Evolutionary conservation across 2,888 invertebrate genomes (phyloP).

Genomic region (Rotaria socialis): DNA sequence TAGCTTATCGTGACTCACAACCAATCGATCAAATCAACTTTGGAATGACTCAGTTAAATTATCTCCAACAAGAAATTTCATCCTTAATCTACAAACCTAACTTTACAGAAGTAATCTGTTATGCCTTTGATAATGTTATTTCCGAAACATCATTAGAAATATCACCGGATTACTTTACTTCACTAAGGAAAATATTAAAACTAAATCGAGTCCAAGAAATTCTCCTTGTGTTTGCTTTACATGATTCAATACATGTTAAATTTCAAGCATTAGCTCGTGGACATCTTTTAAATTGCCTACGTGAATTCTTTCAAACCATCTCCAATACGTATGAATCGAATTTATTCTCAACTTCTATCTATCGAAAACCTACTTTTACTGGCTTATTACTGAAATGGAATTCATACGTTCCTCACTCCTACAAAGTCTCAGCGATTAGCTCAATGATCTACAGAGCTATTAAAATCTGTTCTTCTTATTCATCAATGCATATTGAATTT

Average conservation of each 20-base stretch:
- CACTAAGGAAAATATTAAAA: constrained; percentile 78
- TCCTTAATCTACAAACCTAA: constrained; percentile 78
- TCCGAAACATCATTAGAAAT: constrained; percentile 76
- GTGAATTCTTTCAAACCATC: constrained; percentile 68
- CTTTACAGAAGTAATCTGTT: constrained; percentile 79
- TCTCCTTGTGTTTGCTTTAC: constrained; percentile 77
- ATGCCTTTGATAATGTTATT: constrained; percentile 76
- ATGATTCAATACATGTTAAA: constrained; percentile 75
- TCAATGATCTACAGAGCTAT: no score
- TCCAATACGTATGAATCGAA: no score
- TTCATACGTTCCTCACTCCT: no score
- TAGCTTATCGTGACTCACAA: constrained; percentile 75
- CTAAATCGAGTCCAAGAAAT: constrained; percentile 84
- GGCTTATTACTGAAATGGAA: no score
- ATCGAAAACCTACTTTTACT: no score
- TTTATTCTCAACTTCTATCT: no score
- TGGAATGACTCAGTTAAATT: constrained; percentile 65
- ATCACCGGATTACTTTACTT: constrained; percentile 71
- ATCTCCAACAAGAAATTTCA: constrained; percentile 73
- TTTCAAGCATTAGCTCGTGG: constrained; percentile 71
- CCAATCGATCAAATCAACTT: constrained; percentile 49
- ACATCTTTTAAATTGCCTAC: constrained; percentile 75
- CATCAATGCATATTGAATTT: no score
- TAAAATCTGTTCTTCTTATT: no score
- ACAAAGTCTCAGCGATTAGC: no score